Conservation (phyloP, 2,797 vertebrate species). For the Leptatherina wallacei region DNA sequence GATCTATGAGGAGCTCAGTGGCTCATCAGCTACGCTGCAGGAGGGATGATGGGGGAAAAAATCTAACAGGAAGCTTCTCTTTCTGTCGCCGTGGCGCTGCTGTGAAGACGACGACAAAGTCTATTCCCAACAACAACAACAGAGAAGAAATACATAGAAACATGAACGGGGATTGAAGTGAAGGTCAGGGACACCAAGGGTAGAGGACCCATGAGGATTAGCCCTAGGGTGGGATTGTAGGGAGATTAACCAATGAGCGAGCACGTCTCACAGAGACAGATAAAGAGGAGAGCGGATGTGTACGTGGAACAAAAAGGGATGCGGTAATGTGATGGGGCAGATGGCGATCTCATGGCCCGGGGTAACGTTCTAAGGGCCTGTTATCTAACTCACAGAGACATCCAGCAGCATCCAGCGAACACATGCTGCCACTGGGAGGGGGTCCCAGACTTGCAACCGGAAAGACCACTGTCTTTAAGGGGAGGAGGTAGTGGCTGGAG, state of each 20-base stretch:
- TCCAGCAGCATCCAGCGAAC: constrained; percentile 57
- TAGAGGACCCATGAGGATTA: constrained; percentile 61
- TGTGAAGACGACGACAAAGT: background rate
- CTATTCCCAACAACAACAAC: constrained; percentile 7
- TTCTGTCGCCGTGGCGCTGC: constrained; percentile 9
- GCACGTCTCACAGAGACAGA: constrained; percentile 34
- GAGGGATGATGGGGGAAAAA: constrained; percentile 11
- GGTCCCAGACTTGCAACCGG: constrained; percentile 10
- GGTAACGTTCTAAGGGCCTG: constrained; percentile 71
- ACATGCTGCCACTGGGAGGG: constrained; percentile 45
- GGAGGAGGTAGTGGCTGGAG: constrained; percentile 20
- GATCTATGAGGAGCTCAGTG: constrained; percentile 56
- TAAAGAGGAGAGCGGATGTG: constrained; percentile 12
- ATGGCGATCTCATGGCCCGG: constrained; percentile 70
- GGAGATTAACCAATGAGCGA: constrained; percentile 71
- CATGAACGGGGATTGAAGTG: constrained; percentile 24
- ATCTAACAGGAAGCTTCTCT: background rate
- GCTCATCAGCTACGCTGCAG: constrained; percentile 35
- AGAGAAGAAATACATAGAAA: background rate
- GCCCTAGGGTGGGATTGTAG: constrained; percentile 51
- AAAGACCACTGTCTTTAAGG: constrained; percentile 31
- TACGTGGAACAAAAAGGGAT: constrained; percentile 41
- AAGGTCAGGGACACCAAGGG: constrained; percentile 56
- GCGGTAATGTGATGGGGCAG: constrained; percentile 71
- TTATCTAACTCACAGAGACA: constrained; percentile 71